phyloP scores from a whole-genome alignment of 2,888 invertebrate genomes.

The Latrodectus elegans region DNA sequence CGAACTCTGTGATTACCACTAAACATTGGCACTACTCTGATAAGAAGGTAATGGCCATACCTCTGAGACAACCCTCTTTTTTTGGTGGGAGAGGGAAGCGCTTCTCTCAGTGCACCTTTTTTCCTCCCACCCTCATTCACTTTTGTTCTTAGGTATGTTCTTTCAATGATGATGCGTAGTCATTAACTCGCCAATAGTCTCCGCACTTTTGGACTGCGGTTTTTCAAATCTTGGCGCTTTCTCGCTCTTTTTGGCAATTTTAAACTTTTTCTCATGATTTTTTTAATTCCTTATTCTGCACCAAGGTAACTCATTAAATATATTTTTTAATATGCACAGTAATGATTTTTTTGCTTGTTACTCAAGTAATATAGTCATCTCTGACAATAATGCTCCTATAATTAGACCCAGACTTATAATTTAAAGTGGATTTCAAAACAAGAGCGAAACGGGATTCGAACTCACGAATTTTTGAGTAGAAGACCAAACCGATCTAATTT shows the following conservation, averaged over 20 bases:
- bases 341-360: no score
- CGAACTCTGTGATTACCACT: conserved; percentile 68
- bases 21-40: conserved; percentile 69
- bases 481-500: no score
- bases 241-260: conserved; percentile 14
- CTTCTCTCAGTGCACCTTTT: not conserved
- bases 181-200: conserved; percentile 63
- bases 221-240: not conserved
- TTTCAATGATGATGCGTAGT: conserved; percentile 57
- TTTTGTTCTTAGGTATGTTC: conserved; percentile 60
- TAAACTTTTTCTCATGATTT: no score
- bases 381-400: no score
- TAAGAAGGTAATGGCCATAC: conserved; percentile 60
- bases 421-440: no score
- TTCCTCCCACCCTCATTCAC: conserved; percentile 35
- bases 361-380: no score
- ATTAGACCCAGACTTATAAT: no score
- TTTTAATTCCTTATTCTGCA: no score
- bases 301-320: no score
- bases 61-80: conserved; percentile 18
- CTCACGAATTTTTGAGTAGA: no score
- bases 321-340: no score
- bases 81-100: not conserved
- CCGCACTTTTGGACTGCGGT: conserved; percentile 19
- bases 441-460: no score